Conservation (phyloP, 2,113 vertebrate genomes). For the Eubucco bourcierii region DNA sequence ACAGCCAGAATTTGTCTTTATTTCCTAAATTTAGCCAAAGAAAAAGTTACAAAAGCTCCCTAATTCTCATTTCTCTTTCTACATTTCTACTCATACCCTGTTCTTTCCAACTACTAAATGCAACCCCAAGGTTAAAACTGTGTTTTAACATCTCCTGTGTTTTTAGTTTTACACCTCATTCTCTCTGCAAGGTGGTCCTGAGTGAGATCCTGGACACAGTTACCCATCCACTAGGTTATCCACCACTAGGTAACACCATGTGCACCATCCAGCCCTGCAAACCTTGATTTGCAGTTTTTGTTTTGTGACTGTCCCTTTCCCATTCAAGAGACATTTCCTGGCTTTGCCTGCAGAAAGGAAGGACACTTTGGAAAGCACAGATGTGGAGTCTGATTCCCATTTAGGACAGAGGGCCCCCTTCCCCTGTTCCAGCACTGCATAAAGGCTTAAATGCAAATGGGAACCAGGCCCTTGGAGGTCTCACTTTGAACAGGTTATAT, state of each 20-base stretch:
- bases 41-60: background rate
- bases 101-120: background rate
- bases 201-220: rapidly evolving
- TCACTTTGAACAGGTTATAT: constrained; percentile 62
- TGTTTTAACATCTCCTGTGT: background rate
- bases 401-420: constrained; percentile 50
- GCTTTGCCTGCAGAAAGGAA: background rate
- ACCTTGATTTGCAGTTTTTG: background rate
- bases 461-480: constrained; percentile 54
- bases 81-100: background rate
- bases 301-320: background rate
- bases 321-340: background rate
- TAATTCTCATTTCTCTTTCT: rapidly evolving
- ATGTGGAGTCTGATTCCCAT: constrained; percentile 62
- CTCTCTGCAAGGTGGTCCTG: background rate
- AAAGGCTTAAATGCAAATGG: constrained; percentile 52
- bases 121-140: background rate
- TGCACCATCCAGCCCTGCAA: rapidly evolving
- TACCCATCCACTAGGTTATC: rapidly evolving
- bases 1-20: background rate
- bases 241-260: background rate
- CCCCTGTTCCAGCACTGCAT: background rate
- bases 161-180: background rate
- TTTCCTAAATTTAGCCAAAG: background rate
- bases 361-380: background rate